A percentile compares a stretch with the other conserved stretches of the same genome.
These are phyloP conservation scores for Scolopax mira DNA, from an alignment of 2,113 vertebrate genomes.

Conservation along the genomic window DNA sequence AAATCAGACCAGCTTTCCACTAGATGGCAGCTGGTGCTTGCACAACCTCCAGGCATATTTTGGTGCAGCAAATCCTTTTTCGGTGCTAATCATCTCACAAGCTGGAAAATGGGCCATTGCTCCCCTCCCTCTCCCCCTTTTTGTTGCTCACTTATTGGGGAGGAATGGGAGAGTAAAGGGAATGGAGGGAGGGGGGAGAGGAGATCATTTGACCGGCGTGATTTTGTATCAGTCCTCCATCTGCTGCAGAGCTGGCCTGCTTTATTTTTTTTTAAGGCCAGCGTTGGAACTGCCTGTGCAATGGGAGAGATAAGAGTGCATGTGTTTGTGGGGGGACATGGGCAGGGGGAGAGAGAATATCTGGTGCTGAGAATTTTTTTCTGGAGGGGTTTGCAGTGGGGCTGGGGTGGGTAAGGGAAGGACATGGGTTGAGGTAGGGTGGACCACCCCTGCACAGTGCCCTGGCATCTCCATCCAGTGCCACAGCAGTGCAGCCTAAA, in stretches of 20 bases:
- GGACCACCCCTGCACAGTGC: fast-evolving
- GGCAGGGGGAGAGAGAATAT: background rate
- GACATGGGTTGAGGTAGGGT: too few species aligned
- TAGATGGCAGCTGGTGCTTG: slow-evolving; percentile 78
- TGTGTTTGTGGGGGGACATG: background rate
- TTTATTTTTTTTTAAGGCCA: background rate
- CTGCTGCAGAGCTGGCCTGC: background rate
- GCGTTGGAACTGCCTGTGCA: background rate
- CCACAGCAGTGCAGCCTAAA: fast-evolving
- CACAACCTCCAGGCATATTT: slow-evolving; percentile 31
- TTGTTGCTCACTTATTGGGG: slow-evolving; percentile 51
- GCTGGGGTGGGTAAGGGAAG: too few species aligned
- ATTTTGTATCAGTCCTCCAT: slow-evolving; percentile 32
- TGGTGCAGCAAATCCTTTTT: slow-evolving; percentile 19
- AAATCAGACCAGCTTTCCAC: slow-evolving; percentile 33
- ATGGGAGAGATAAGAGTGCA: background rate
- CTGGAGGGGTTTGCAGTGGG: background rate
- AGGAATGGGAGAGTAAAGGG: slow-evolving; percentile 6
- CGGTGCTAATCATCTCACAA: slow-evolving; percentile 55
- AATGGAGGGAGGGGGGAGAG: background rate
- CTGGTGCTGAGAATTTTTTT: background rate
- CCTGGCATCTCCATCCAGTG: background rate
- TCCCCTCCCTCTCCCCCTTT: slow-evolving; percentile 39
- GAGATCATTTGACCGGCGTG: background rate
- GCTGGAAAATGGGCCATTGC: slow-evolving; percentile 64